A percentile compares a stretch with the other conserved stretches of the same genome.
phyloP scores from a whole-genome alignment of 2,113 vertebrate genomes.

The Rhinolophus ferrumequinum region DNA sequence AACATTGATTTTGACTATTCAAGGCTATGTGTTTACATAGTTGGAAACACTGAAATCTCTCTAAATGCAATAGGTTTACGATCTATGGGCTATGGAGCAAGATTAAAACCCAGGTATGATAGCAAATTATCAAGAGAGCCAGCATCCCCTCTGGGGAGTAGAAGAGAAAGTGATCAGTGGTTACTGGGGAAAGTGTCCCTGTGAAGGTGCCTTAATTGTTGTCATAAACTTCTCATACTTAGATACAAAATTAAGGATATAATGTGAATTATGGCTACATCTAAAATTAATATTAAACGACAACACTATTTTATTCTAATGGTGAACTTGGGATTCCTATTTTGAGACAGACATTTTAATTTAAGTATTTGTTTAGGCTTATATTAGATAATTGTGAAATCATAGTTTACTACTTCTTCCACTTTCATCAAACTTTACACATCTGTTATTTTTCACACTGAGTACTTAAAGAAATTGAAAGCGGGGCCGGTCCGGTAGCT shows the following conservation, averaged over 20 bases:
- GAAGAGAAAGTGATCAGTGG: background rate
- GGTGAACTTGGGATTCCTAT: background rate
- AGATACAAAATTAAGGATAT: background rate
- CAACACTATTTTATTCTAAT: background rate
- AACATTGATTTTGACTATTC: slow-evolving; percentile 9
- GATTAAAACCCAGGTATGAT: background rate
- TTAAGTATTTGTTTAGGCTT: background rate
- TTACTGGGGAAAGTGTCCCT: background rate
- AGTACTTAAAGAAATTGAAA: background rate
- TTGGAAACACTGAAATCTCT: background rate
- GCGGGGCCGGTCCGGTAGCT: too few relatives aligned
- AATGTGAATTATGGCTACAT: background rate
- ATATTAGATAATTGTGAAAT: background rate
- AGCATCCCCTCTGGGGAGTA: background rate
- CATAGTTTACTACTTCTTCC: background rate
- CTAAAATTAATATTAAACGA: background rate
- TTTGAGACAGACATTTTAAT: background rate
- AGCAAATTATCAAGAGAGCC: background rate
- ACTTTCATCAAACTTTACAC: background rate
- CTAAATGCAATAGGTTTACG: background rate
- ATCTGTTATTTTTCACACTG: background rate
- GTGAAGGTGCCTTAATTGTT: background rate
- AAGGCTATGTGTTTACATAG: background rate
- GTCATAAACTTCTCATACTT: background rate
- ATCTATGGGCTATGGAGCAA: background rate